These are phyloP conservation scores for Melanotus villosus DNA, from an alignment of 2,888 invertebrate species.

Conservation along the genomic window DNA sequence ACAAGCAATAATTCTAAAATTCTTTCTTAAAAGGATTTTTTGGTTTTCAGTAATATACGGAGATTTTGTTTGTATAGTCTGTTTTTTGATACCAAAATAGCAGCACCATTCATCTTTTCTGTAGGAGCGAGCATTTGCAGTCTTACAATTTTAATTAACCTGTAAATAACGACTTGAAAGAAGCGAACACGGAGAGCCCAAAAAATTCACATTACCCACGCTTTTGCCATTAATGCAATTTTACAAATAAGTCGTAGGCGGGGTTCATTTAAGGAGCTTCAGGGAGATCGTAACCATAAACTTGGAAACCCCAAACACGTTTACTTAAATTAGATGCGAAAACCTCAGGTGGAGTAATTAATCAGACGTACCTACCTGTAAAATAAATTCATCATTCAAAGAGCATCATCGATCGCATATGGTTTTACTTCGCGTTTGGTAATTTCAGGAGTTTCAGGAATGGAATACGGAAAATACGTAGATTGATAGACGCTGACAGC, in stretches of 20 bases:
- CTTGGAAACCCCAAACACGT: neutral
- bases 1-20: too few relatives aligned
- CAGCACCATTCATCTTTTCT: too few relatives aligned
- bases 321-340: conserved; percentile 11
- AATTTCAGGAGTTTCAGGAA: conserved; percentile 29
- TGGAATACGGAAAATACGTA: conserved; percentile 10
- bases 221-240: neutral
- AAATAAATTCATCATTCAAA: conserved; percentile 20
- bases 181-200: too few relatives aligned
- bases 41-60: too few relatives aligned
- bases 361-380: conserved; percentile 10
- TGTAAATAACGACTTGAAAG: too few relatives aligned
- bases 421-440: conserved; percentile 8
- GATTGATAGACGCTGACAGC: conserved; percentile 27
- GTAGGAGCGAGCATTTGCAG: too few relatives aligned
- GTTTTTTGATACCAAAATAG: too few relatives aligned
- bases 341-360: conserved; percentile 16
- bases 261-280: neutral
- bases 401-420: neutral
- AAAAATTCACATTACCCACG: neutral
- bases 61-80: too few relatives aligned
- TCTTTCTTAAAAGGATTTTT: too few relatives aligned
- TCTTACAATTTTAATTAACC: too few relatives aligned
- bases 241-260: neutral
- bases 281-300: neutral